Evolutionary conservation across 2,888 invertebrate species (phyloP).

Genomic region (Scaptomyza flava): DNA sequence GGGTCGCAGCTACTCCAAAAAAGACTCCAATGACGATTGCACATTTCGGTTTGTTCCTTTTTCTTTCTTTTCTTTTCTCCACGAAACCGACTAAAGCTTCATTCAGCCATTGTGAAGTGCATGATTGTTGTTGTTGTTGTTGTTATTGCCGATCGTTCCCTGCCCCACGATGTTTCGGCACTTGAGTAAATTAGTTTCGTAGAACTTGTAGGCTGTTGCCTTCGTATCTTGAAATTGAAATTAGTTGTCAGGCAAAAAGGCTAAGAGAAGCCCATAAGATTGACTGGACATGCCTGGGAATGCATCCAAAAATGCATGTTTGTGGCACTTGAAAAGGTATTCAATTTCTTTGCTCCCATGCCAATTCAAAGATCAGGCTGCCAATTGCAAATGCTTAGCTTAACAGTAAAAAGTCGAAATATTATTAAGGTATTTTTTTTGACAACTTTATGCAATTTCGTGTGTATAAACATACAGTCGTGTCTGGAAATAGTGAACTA

Average conservation of each 20-base stretch:
- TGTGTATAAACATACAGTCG: too few relatives aligned
- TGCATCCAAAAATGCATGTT: background rate
- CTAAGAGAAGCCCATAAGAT: conserved; percentile 5
- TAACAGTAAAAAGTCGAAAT: conserved; percentile 1
- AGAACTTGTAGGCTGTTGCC: conserved; percentile 69
- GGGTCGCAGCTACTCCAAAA: conserved; percentile 59
- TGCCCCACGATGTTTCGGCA: conserved; percentile 58
- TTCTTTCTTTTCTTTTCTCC: background rate
- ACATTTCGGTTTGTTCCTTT: conserved; percentile 46
- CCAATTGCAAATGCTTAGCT: conserved; percentile 41
- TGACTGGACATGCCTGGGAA: background rate
- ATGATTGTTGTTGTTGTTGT: conserved; percentile 21
- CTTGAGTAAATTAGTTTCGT: conserved; percentile 79
- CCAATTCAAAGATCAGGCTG: conserved; percentile 56
- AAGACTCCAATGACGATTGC: conserved; percentile 67
- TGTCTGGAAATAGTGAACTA: too few relatives aligned
- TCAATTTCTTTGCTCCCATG: conserved; percentile 50
- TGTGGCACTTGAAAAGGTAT: conserved; percentile 13
- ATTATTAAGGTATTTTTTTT: background rate
- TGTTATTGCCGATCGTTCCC: conserved; percentile 2
- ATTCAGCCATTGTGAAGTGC: conserved; percentile 58
- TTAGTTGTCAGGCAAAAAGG: conserved; percentile 36
- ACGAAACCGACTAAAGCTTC: conserved; percentile 26
- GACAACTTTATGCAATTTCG: background rate
- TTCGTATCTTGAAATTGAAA: conserved; percentile 32